These are phyloP conservation scores for Anniella stebbinsi DNA, from an alignment of 2,797 vertebrate species.

Conservation along the genomic window DNA sequence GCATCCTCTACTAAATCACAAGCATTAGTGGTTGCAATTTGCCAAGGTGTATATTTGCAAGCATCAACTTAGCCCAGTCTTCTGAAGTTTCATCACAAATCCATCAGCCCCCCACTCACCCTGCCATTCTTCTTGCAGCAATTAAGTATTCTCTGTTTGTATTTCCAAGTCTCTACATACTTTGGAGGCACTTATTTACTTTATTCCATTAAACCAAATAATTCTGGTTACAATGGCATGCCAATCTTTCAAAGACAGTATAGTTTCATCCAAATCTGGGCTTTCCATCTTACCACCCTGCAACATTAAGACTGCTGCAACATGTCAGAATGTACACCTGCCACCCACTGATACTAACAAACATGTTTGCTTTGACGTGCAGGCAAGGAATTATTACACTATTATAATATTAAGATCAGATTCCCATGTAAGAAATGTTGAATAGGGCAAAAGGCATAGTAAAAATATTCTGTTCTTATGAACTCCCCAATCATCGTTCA, in stretches of 20 bases:
- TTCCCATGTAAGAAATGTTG: neutral
- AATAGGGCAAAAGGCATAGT: neutral
- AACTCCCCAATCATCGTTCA: neutral
- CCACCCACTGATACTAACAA: neutral
- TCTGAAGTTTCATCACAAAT: neutral
- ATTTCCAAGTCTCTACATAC: neutral
- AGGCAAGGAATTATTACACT: neutral
- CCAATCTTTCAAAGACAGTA: neutral
- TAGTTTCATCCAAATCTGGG: neutral
- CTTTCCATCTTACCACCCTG: neutral
- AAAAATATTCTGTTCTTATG: neutral
- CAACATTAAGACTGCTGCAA: neutral
- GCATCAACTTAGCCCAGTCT: too few species aligned
- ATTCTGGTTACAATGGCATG: neutral
- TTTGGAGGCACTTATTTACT: neutral
- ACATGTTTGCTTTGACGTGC: neutral
- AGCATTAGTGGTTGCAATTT: neutral
- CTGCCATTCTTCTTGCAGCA: neutral
- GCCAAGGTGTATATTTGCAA: neutral
- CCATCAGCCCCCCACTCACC: neutral
- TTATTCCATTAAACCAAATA: neutral
- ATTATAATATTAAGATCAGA: neutral
- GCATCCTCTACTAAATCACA: neutral
- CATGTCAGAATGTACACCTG: neutral
- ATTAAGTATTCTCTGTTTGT: neutral